Base-by-base conservation (phyloP, 2,113 vertebrate genomes). In the Caracal caracal region DNA sequence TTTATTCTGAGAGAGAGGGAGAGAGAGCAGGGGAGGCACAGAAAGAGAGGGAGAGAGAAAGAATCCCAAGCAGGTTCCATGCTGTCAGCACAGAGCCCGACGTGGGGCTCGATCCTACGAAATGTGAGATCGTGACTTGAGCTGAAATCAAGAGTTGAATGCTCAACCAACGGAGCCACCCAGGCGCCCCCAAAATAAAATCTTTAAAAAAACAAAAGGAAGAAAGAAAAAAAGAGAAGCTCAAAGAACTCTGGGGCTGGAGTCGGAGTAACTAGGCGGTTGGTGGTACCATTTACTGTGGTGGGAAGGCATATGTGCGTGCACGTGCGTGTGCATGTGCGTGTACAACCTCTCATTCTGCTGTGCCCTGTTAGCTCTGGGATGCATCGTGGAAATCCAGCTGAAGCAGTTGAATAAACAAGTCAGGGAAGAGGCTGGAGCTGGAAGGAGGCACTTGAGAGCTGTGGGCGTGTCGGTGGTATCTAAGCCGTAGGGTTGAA, bases 391-490 rank as follows among this genome's bases (percentile, higher is more conserved):
- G 59, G 92, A 40, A 78, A 6, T 68, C 94, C 79, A 81, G 59
- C 35, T 15, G 2, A n/a, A 11, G 26, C 11, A 12, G 7, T 0
- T 47, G 51, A 76, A 22, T 43, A 17, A 28, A 43, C 26, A 33
- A 17, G 19, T 51, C 73, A 35, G 13, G 43, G 30, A 61, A 53
- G 88, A 80, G 33, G 26, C 63, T 35, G 40, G 65, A 53, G 65
- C 24, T 28, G 17, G 30, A 30, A 51, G 33, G 15, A 0, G 26
- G 20, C 15, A 0, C n/a, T 5, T 61, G 63, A 40, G n/a, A 49
- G 49, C 81, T 1, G 0, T 10, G 5, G 2, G 26, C 12, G 2
- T 0, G 9, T 10, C 28, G 73, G 5, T 10, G 75, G 63, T 5
- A 4, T 28, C 37, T 35, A 13, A 51, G 63, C 63, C 2, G 0